phyloP scores from a whole-genome alignment of 2,113 vertebrate genomes.

The Phylloscopus trochilus region DNA sequence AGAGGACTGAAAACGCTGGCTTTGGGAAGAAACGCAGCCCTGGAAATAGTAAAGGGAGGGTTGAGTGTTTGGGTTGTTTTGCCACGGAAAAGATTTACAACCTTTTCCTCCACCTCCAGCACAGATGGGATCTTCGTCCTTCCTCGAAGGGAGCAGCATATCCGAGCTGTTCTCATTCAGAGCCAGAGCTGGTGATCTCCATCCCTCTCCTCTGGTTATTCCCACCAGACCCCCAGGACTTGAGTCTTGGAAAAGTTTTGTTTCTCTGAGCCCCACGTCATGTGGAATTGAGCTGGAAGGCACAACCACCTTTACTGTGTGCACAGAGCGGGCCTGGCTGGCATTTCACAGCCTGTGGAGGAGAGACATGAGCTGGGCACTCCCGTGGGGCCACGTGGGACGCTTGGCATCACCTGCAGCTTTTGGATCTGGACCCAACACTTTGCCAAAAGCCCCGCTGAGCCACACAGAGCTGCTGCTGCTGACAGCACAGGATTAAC shows the following conservation, averaged over 20 bases:
- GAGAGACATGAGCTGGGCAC: background rate
- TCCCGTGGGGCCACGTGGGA: accelerated
- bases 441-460: background rate
- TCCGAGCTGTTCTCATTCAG: background rate
- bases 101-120: background rate
- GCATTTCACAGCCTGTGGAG: background rate
- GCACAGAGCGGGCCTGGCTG: accelerated
- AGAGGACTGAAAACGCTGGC: background rate
- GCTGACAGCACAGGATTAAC: background rate
- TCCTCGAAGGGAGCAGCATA: accelerated
- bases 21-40: background rate
- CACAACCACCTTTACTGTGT: accelerated
- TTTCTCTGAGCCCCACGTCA: background rate
- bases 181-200: accelerated
- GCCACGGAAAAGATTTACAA: background rate
- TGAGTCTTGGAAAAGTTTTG: accelerated
- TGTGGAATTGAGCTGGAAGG: background rate
- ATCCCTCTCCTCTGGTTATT: background rate
- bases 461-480: background rate
- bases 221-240: background rate
- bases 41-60: background rate
- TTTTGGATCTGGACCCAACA: accelerated
- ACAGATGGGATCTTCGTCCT: background rate
- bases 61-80: background rate
- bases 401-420: background rate